Evolutionary conservation across 2,113 vertebrate genomes (phyloP), one percentile per base, ranked within the genome.

Genomic region (Puma concolor): DNA sequence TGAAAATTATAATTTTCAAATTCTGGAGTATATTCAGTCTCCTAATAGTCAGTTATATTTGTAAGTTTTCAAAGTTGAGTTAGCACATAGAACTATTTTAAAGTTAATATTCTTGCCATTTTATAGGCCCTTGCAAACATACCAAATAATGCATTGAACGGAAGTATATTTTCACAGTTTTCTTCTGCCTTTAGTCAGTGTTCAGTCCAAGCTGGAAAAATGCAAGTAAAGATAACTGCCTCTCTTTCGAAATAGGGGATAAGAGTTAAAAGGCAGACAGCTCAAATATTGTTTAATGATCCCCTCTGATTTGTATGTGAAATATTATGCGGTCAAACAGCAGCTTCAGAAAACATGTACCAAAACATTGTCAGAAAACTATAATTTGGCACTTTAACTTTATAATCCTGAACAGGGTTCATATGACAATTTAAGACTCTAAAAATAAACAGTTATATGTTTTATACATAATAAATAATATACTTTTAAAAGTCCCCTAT

Each of bases 351-450:
- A 93, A 95, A 48, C 44, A 83, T 95, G 86, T n/a, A n/a, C 52
- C 77, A n/a, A 80, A 66, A 31, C 54, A 31, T 38, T 72, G 6
- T 82, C 27, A 98, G 38, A 91, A 88, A 79, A 88, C 15, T 84
- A 5, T 50, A 91, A 48, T 31, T 71, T 77, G 52, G 33, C 7
- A 25, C 82, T 95, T 97, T 60, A 57, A 52, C 80, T 97, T 96
- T 83, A 36, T 85, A 97, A 97, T 97, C 91, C 54, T 91, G 29
- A 2, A 74, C 57, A 93, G 50, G 41, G 25, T 79, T 97, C 87
- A 69, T 0, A 21, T 21, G 88, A 87, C 79, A 50, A 38, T 57
- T 5, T 17, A 79, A 76, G 17, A 38, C 25, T 92, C 10, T 93
- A 31, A 86, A 76, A 72, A 11, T 82, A 63, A 96, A 80, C 4